Evolutionary conservation across 2,113 vertebrate species (phyloP).

Genomic region (Poeciliopsis prolifica): DNA sequence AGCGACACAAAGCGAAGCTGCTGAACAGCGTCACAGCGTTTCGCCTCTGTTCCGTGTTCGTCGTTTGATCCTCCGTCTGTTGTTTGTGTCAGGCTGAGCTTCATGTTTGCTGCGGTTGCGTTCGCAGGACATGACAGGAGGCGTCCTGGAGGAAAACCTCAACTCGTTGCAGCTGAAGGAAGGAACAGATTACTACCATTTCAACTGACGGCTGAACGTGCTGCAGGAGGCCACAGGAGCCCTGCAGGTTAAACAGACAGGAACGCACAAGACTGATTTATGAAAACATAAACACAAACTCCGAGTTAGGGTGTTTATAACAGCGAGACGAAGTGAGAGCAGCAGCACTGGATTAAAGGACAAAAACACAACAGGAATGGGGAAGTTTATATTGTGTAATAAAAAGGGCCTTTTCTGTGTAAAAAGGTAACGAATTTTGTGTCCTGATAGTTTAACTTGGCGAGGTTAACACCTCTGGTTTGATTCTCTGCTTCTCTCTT

Average conservation of each 20-base stretch:
- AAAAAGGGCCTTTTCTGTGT: neutral
- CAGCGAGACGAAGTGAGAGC: neutral
- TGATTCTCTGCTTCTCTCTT: conserved; percentile 3
- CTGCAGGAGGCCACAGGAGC: conserved; percentile 6
- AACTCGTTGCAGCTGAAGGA: conserved; percentile 78
- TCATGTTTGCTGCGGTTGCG: neutral
- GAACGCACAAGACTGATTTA: conserved; percentile 6
- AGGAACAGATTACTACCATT: conserved; percentile 80
- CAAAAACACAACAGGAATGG: neutral
- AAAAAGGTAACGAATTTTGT: neutral
- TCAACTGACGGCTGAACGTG: conserved; percentile 65
- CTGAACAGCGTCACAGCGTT: neutral
- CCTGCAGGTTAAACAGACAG: conserved; percentile 25
- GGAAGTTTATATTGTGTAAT: neutral
- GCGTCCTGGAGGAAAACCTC: conserved; percentile 89
- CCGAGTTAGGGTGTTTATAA: conserved; percentile 10
- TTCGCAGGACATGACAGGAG: conserved; percentile 90
- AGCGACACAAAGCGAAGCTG: neutral
- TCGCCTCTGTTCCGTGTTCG: too few species aligned
- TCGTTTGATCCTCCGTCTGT: fast-evolving
- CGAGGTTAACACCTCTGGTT: conserved; percentile 1
- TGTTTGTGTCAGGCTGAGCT: neutral
- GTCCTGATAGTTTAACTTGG: conserved; percentile 5
- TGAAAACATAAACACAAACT: conserved; percentile 1
- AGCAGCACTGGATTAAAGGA: neutral